These are phyloP conservation scores for Castor canadensis DNA, from an alignment of 2,113 vertebrate genomes.

Conservation along the genomic window DNA sequence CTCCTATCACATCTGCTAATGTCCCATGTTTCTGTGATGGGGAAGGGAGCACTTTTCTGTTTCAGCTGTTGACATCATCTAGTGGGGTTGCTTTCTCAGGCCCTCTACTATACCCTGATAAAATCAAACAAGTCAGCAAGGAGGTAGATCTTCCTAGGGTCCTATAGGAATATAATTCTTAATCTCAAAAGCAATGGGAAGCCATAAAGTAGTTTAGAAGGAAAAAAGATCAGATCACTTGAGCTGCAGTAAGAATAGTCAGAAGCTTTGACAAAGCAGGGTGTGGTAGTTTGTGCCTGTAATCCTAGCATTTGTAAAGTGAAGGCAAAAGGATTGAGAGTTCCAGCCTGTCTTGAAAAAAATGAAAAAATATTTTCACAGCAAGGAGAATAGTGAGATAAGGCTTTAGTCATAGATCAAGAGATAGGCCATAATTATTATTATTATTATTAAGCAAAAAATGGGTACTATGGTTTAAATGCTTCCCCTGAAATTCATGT, in stretches of 20 bases:
- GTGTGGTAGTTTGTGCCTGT: too few species aligned
- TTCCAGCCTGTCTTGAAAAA: too few species aligned
- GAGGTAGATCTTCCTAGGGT: not conserved
- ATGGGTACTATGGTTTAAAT: not conserved
- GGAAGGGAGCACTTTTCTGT: not conserved
- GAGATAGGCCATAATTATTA: not conserved
- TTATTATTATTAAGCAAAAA: too few species aligned
- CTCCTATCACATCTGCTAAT: not conserved
- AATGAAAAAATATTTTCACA: too few species aligned
- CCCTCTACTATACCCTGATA: not conserved
- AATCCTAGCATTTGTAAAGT: too few species aligned
- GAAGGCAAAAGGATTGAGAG: too few species aligned
- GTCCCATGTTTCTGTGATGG: not conserved
- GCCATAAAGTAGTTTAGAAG: not conserved
- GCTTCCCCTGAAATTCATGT: not conserved
- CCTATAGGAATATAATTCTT: slow-evolving; percentile 21
- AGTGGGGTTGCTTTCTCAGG: not conserved
- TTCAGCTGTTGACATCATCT: slow-evolving; percentile 1
- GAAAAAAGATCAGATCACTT: slow-evolving; percentile 38
- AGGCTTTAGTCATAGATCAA: slow-evolving; percentile 28
- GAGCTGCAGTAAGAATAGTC: not conserved
- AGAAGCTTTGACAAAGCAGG: slow-evolving; percentile 48
- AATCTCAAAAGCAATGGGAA: slow-evolving; percentile 30
- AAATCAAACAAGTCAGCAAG: slow-evolving; percentile 20
- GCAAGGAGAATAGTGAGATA: slow-evolving; percentile 45